These are phyloP conservation scores for Toxonevra muliebris DNA, from an alignment of 2,888 invertebrate species.

Conservation along the genomic window DNA sequence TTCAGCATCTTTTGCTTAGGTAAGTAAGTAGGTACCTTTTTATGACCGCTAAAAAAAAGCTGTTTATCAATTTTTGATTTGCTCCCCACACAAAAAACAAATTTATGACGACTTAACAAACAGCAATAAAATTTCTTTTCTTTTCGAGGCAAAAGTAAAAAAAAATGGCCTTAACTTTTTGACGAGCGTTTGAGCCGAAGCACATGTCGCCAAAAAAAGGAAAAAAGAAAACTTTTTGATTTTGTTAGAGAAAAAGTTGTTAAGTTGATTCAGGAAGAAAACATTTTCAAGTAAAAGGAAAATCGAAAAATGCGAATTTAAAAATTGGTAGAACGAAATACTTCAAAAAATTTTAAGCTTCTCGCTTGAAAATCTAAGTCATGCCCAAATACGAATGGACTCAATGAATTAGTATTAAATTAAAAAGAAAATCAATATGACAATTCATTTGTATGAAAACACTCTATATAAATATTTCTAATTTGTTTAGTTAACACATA, in stretches of 20 bases:
- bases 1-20: neutral
- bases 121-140: conserved; percentile 7
- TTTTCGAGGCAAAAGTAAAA: neutral
- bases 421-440: neutral
- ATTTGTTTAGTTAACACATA: too few species aligned
- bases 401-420: neutral
- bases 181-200: too few species aligned
- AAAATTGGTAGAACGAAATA: too few species aligned
- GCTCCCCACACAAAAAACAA: neutral
- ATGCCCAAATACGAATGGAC: neutral
- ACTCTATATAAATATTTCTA: neutral
- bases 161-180: too few species aligned
- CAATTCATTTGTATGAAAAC: neutral
- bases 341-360: too few species aligned
- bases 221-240: too few species aligned
- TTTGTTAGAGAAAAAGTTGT: too few species aligned
- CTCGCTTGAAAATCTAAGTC: too few species aligned
- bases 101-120: conserved; percentile 7
- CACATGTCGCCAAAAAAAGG: too few species aligned
- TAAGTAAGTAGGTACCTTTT: neutral
- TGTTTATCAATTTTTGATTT: neutral
- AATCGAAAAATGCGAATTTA: too few species aligned
- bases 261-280: too few species aligned
- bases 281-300: too few species aligned
- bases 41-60: conserved; percentile 2